Evolutionary conservation across 2,888 invertebrate genomes (phyloP), one percentile per base, ranked within the genome.

Genomic region (Drosophila paracracens): DNA sequence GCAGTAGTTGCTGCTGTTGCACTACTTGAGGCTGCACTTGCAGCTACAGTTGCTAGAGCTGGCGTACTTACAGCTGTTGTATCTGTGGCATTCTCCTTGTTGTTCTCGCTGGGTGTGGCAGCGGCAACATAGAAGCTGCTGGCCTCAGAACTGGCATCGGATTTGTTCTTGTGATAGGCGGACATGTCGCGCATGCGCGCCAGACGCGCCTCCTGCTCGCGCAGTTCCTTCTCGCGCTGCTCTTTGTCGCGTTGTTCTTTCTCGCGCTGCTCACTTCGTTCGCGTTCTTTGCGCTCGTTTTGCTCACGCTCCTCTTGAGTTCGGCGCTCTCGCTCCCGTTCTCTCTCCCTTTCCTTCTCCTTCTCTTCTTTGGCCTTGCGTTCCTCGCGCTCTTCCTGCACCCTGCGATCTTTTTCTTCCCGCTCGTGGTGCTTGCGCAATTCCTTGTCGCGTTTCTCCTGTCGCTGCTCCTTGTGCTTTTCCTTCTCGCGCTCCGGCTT

Each of bases 61-160:
- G 53, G 38, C 4, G 36, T 6, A 1, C n/a, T 57, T 5, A 46
- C 46, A 25, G n/a, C 27, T 35, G 38, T 21, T 56, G 18, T 13
- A 10, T 80, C 81, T 25, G 46, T 27, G 10, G 57, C 77, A 67
- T 91, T 92, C 66, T 92, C 92, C 53, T 92, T 92, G 61, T 91
- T 92, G 58, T 90, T 81, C 51, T 89, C 84, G 2, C 53, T 46
- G 13, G 79, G 36, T 13, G 67, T 56, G 36, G 29, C 29, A 13
- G 74, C 40, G 16, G 40, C 27, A 16, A 73, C 54, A 64, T 85
- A 86, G 51, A 82, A 81, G n/a, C 83, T 83, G 60, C 80, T 81
- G 2, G 79, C 75, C 38, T 89, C 90, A 51, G 79, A 68, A 18
- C 76, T 88, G 10, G 76, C 77, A 18, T 90, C 89, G 35, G 72